Base-by-base conservation (phyloP, 64 coral and sea anemone species). In the Porites australiensis region DNA sequence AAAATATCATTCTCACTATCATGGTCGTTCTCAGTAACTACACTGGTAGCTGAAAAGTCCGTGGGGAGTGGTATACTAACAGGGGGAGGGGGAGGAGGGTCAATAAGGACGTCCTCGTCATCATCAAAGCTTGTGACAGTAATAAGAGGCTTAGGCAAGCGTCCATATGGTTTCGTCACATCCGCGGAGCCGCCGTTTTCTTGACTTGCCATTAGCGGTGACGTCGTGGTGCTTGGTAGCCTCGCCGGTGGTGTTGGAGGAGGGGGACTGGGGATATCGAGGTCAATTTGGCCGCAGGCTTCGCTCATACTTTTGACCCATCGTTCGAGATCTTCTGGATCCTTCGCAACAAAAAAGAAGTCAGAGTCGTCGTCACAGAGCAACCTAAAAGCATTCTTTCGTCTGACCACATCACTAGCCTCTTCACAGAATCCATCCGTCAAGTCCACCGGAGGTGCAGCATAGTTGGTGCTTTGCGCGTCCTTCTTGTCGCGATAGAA, bases 401-500 rank as follows among this genome's bases (percentile, higher is more conserved):
- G 79, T 7, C 82, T 85, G 5, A 66, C 86, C 15, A 58, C 79
- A 72, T 98, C 88, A 18, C 79, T 88, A 2, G 82, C 82, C 12
- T 88, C 80, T 64, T 89, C 81, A 48, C 90, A 94, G 59, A 85
- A 87, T 2, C 91, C 88, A 27, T 84, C 92, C 72, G 72, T 90
- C 23, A 98, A 68, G 44, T 91, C 86, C 4, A 98, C 44, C 0
- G 82, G 74, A 62, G 92, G 88, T 0, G 88, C 82, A 23, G 83
- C 82, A 19, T 98, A 88, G 86, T 93, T 73, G 44, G 27, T 88
- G 14, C 75, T 75, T 80, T 70, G 82, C 6, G 83, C 21, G 27
- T 86, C 83, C 59, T 88, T 94, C 69, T 98, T 98, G 7, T 94
- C 95, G 8, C 72, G 88, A 66, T 91, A 98, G 73, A 98, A 98